Percentiles rank a stretch among this genome's conserved stretches.
phyloP scores from a whole-genome alignment of 1,140 invertebrate genomes.

The Nilaparvata lugens region DNA sequence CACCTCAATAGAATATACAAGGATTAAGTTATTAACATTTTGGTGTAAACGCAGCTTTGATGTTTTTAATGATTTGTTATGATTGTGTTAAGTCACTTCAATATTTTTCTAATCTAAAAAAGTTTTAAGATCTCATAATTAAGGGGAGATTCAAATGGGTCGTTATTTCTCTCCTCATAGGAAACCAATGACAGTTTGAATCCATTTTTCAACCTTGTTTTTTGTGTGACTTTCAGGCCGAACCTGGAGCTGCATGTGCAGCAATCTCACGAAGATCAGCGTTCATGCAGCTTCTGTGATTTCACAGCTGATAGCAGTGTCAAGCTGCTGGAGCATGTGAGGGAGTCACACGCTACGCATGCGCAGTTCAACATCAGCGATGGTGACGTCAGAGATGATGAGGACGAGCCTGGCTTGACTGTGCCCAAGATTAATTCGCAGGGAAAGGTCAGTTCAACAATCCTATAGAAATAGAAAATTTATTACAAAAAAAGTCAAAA shows the following conservation, averaged over 20 bases:
- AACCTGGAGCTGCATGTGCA: constrained; percentile 22
- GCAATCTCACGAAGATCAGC: constrained; percentile 17
- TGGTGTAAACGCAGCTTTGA: too few species aligned
- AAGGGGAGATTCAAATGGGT: background rate
- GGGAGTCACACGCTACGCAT: constrained; percentile 16
- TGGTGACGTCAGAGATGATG: constrained; percentile 39
- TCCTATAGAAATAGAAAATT: too few species aligned
- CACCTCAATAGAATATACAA: too few species aligned
- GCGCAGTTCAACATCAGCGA: constrained; percentile 13
- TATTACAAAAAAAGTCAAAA: too few species aligned
- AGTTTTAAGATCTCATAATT: background rate
- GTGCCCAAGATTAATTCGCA: constrained; percentile 68
- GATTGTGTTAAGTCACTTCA: background rate
- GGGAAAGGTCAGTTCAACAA: constrained; percentile 43
- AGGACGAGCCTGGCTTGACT: constrained; percentile 52
- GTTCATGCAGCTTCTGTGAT: constrained; percentile 21
- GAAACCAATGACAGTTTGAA: background rate
- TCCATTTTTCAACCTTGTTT: background rate
- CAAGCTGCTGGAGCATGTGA: constrained; percentile 20
- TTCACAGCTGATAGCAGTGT: constrained; percentile 19
- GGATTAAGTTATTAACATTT: too few species aligned
- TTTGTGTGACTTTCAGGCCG: constrained; percentile 17
- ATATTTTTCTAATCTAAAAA: background rate
- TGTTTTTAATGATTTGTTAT: background rate
- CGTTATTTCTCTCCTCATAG: background rate